phyloP scores from a whole-genome alignment of 2,113 vertebrate genomes.

The Phylloscopus trochiloides region DNA sequence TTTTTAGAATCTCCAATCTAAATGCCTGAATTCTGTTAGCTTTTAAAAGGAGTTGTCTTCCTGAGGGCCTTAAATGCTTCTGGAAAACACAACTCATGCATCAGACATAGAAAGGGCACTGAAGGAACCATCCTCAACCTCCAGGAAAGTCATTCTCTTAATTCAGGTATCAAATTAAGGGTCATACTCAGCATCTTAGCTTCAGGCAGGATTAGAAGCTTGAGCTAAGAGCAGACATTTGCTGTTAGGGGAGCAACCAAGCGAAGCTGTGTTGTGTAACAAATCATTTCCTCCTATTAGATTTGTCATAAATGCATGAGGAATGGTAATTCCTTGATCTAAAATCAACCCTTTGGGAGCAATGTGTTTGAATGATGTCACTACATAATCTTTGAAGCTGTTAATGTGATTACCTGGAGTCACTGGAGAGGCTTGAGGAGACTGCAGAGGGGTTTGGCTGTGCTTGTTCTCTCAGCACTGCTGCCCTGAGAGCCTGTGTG shows the following conservation, averaged over 20 bases:
- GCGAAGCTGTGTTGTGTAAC: neutral
- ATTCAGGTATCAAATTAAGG: neutral
- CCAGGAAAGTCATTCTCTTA: neutral
- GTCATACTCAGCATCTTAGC: neutral
- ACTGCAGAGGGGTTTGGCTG: neutral
- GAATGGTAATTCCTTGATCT: slow-evolving; percentile 49
- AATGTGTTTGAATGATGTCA: slow-evolving; percentile 65
- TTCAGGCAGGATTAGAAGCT: neutral
- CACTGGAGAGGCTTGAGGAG: neutral
- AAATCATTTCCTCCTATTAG: slow-evolving; percentile 38
- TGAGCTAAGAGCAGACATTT: neutral
- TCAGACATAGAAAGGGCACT: neutral
- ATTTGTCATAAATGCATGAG: slow-evolving; percentile 46
- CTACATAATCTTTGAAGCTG: slow-evolving; percentile 2
- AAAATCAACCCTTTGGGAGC: slow-evolving; percentile 50
- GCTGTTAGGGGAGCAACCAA: neutral
- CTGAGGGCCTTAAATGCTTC: neutral
- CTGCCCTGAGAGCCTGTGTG: neutral
- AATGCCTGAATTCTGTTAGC: neutral
- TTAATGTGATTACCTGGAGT: slow-evolving; percentile 63
- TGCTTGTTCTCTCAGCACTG: neutral
- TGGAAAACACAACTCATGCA: neutral
- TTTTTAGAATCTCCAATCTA: neutral
- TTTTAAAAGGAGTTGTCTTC: neutral
- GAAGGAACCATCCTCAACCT: neutral